phyloP scores from a whole-genome alignment of 1,140 invertebrate species.

The Paraescarpia echinospica region DNA sequence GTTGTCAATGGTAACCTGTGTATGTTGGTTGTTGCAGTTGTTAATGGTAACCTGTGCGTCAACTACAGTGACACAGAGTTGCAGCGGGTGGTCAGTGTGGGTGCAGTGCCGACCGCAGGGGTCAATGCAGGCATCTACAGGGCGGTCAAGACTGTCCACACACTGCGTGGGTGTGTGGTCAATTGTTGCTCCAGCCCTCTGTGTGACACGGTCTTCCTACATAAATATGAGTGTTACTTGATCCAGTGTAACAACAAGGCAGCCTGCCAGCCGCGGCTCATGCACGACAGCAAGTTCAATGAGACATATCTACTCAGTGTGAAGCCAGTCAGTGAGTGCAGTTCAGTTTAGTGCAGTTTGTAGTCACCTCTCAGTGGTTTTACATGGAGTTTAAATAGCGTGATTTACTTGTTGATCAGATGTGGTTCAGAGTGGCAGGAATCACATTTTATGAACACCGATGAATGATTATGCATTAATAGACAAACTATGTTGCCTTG shows the following conservation, averaged over 20 bases:
- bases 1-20: too few relatives aligned
- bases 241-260: not conserved
- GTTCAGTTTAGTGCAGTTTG: too few relatives aligned
- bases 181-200: not conserved
- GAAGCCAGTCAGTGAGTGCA: not conserved
- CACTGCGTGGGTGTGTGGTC: not conserved
- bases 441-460: too few relatives aligned
- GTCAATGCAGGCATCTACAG: not conserved
- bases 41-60: not conserved
- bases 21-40: not conserved
- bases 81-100: not conserved
- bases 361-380: too few relatives aligned
- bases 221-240: not conserved
- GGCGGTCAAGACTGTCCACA: not conserved
- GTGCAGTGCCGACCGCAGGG: not conserved
- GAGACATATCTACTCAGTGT: not conserved
- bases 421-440: too few relatives aligned
- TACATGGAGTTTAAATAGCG: too few relatives aligned
- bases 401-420: too few relatives aligned
- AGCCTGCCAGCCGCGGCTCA: not conserved
- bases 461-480: too few relatives aligned
- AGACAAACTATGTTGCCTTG: too few relatives aligned
- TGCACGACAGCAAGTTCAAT: not conserved
- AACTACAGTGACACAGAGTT: not conserved
- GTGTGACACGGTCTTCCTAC: not conserved